Base-by-base conservation (phyloP, 2,797 vertebrate species). In the Holocentrus rufus region DNA sequence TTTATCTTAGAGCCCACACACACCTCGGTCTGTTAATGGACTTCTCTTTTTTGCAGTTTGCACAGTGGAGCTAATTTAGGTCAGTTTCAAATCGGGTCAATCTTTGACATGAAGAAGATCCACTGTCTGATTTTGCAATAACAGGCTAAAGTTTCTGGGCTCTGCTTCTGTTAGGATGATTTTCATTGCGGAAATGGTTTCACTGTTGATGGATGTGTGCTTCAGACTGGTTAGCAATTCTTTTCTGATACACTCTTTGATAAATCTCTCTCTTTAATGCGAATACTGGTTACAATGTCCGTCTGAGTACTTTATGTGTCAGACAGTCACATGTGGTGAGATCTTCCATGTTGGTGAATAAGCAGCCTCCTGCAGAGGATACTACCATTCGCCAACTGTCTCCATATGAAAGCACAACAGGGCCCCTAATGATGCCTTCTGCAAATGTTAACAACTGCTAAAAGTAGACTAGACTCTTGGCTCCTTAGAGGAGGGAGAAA, bases 381-480 rank as follows among this genome's bases (percentile, higher is more conserved):
- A 36, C 31, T 17, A 64, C 57, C 18, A 49, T 82, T 55, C 7
- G 66, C 61, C 23, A 65, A 52, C 42, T 39, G 60, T 64, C 31
- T 64, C 22, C 13, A 39, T 22, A 50, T 6, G 25, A 68, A 66
- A 59, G 13, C 11, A n/a, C 22, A 69, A 42, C 23, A 30, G 25
- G 68, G 20, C 22, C 67, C 57, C 64, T 68, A 65, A 61, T 75
- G 49, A 56, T 47, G 49, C 76, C 56, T 61, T 58, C 71, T 69
- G 68, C 50, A 76, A 69, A 81, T 68, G 70, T 62, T 80, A 73
- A 47, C 27, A 65, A 17, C 31, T 11, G 23, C 74, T 67, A 70
- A 81, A 85, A 82, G 82, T 79, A 83, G 49, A 50, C 59, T 57
- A 63, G 42, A 64, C 63, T 66, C n/a, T 62, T 57, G 52, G 47